A percentile compares a stretch with the other conserved stretches of the same genome.
Conservation (phyloP, 2,113 vertebrate genomes). For the Pluvialis apricaria region DNA sequence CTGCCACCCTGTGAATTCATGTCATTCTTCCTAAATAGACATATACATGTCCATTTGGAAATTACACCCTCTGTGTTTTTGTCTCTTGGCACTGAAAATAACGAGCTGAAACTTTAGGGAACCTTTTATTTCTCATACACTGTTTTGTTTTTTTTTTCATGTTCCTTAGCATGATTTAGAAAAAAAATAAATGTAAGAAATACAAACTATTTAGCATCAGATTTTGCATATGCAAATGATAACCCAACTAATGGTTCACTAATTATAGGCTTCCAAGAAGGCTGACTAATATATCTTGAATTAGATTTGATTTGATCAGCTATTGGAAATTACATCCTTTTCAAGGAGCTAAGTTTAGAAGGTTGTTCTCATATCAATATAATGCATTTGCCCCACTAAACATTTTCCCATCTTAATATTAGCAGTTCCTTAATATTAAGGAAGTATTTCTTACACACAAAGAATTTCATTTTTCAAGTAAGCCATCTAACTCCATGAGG, state of each 20-base stretch:
- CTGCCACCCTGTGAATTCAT: background rate
- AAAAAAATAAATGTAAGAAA: background rate
- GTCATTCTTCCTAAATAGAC: background rate
- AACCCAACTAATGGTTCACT: conserved; percentile 23
- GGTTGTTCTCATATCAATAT: background rate
- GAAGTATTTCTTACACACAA: background rate
- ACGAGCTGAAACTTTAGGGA: background rate
- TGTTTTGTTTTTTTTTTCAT: background rate
- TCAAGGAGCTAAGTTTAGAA: conserved; percentile 2
- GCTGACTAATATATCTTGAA: conserved; percentile 32
- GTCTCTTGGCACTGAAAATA: background rate
- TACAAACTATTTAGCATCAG: background rate
- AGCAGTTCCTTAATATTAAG: background rate
- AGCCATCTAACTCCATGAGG: background rate
- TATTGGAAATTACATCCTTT: conserved; percentile 26
- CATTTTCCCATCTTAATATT: background rate
- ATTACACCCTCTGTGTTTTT: background rate
- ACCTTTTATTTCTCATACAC: background rate
- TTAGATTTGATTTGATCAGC: conserved; percentile 49
- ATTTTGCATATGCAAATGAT: conserved; percentile 14
- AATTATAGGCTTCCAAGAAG: conserved; percentile 26
- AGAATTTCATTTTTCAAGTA: background rate
- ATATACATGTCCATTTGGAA: background rate
- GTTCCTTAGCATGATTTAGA: background rate
- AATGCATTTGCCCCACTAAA: background rate